Percentiles rank a stretch among this genome's conserved stretches.
phyloP scores from a whole-genome alignment of 2,888 invertebrate species.

The Harpalus rufipes region DNA sequence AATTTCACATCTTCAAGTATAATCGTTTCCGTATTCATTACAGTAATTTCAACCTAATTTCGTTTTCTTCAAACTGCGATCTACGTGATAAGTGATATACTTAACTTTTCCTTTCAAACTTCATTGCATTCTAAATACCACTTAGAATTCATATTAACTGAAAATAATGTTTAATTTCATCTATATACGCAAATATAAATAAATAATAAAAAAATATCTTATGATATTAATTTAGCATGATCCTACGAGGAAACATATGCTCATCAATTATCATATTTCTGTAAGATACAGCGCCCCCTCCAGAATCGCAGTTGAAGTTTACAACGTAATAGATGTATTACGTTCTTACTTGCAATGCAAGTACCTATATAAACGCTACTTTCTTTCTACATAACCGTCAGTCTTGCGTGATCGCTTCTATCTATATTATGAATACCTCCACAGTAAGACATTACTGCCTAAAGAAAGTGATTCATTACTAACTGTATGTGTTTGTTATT shows the following conservation, averaged over 20 bases:
- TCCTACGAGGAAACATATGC: background rate
- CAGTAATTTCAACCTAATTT: slow-evolving; percentile 39
- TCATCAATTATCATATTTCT: slow-evolving; percentile 42
- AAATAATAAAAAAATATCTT: background rate
- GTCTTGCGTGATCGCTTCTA: slow-evolving; percentile 56
- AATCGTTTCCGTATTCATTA: slow-evolving; percentile 55
- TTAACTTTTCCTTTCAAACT: slow-evolving; percentile 29
- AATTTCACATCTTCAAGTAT: slow-evolving; percentile 18
- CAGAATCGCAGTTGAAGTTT: slow-evolving; percentile 33
- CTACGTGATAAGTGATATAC: slow-evolving; percentile 4
- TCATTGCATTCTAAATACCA: slow-evolving; percentile 2
- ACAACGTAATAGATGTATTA: slow-evolving; percentile 58
- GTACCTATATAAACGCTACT: slow-evolving; percentile 60
- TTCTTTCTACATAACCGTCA: slow-evolving; percentile 55
- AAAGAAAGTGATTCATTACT: slow-evolving; percentile 18
- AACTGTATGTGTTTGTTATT: slow-evolving; percentile 62
- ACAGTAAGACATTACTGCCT: slow-evolving; percentile 33
- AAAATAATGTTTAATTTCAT: background rate
- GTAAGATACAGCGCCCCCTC: slow-evolving; percentile 47
- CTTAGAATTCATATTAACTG: background rate
- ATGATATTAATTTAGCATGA: background rate
- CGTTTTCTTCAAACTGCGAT: slow-evolving; percentile 35
- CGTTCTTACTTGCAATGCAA: slow-evolving; percentile 34
- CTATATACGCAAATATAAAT: slow-evolving; percentile 1
- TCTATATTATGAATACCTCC: slow-evolving; percentile 54